Evolutionary conservation across 2,797 vertebrate species (phyloP).

Genomic region (Eupleurogrammus muticus): DNA sequence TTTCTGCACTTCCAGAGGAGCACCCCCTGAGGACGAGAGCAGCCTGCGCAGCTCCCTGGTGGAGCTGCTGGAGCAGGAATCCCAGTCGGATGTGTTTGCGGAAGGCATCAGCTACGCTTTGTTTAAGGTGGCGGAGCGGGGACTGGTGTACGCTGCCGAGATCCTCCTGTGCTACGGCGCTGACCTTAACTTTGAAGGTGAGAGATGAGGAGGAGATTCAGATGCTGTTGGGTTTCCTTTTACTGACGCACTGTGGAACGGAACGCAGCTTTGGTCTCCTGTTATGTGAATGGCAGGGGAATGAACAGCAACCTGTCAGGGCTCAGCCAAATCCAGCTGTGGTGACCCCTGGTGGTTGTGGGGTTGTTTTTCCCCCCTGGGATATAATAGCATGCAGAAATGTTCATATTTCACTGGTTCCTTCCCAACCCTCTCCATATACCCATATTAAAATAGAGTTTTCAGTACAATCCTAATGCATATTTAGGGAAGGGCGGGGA

Average conservation of each 20-base stretch:
- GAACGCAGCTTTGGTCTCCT: neutral
- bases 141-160: constrained; percentile 82
- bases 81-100: constrained; percentile 87
- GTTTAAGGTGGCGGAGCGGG: constrained; percentile 91
- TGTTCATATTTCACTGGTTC: neutral
- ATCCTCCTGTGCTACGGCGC: constrained; percentile 89
- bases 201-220: constrained; percentile 3
- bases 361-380: constrained; percentile 31
- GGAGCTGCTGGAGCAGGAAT: constrained; percentile 88
- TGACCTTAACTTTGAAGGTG: constrained; percentile 93
- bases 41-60: constrained; percentile 76
- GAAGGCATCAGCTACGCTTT: constrained; percentile 92
- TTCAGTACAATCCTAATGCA: too few relatives aligned
- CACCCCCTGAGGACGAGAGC: constrained; percentile 67
- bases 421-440: neutral
- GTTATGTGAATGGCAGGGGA: constrained; percentile 13
- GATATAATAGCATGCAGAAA: constrained; percentile 45
- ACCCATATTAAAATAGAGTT: too few relatives aligned
- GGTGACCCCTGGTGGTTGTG: constrained; percentile 65
- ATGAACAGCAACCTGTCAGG: constrained; percentile 31
- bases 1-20: constrained; percentile 31
- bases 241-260: too few relatives aligned
- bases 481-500: too few relatives aligned
- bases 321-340: constrained; percentile 39
- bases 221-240: neutral